These are phyloP conservation scores for Hippasteria phrygiana DNA, from an alignment of 53 echinoderm and acorn worm species.

Conservation along the genomic window DNA sequence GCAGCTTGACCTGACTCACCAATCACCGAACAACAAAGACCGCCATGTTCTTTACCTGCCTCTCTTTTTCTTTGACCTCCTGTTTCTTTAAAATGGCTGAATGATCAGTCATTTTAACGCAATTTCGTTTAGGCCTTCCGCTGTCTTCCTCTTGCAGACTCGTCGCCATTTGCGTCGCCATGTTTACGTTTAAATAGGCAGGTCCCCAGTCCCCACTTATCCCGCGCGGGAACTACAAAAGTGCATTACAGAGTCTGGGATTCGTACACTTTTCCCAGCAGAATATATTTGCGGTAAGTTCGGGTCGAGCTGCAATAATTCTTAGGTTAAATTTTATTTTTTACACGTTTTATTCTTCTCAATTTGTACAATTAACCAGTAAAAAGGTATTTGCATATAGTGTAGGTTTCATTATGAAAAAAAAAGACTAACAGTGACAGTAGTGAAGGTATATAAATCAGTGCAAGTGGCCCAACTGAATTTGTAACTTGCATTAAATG, in stretches of 20 bases:
- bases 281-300: not conserved
- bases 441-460: no score
- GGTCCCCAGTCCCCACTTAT: not conserved
- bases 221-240: not conserved
- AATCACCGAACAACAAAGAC: not conserved
- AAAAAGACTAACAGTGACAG: no score
- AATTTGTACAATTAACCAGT: no score
- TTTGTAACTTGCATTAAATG: no score
- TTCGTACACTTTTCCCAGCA: not conserved
- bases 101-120: slow-evolving; percentile 1
- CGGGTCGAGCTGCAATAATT: no score
- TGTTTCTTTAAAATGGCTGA: slow-evolving; percentile 8
- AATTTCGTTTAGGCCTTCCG: slow-evolving; percentile 30
- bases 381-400: no score
- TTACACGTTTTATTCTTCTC: not conserved
- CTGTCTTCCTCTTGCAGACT: not conserved
- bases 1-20: not conserved
- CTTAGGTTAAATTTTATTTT: no score
- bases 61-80: slow-evolving; percentile 42
- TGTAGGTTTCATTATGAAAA: no score
- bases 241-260: not conserved
- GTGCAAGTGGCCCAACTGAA: no score
- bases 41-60: not conserved
- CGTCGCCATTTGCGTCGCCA: slow-evolving; percentile 39
- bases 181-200: slow-evolving; percentile 46